Conservation (phyloP, 2,797 vertebrate genomes). For the Arnoldichthys spilopterus region DNA sequence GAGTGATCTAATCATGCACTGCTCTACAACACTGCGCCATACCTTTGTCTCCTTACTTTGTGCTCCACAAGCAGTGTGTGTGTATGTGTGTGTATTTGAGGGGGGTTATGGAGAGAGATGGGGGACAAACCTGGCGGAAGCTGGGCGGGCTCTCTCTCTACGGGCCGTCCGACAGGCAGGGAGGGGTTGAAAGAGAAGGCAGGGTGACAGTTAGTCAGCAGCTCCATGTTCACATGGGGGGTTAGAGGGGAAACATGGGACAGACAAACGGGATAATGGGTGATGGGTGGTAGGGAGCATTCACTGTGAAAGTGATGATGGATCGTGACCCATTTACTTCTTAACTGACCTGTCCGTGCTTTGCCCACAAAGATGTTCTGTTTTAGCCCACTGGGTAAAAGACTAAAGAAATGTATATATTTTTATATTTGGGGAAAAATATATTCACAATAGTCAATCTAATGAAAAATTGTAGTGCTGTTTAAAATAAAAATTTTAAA, state of each 20-base stretch:
- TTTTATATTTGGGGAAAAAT: too few relatives aligned
- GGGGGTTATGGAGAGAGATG: constrained; percentile 75
- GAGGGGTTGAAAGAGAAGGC: constrained; percentile 74
- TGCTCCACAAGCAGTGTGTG: constrained; percentile 48
- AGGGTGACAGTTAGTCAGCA: constrained; percentile 71
- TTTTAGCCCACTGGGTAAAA: not conserved
- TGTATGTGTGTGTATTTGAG: constrained; percentile 42
- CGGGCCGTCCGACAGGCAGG: constrained; percentile 79
- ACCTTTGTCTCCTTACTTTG: constrained; percentile 12
- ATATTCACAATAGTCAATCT: too few relatives aligned
- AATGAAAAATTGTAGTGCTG: too few relatives aligned
- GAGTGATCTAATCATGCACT: constrained; percentile 50
- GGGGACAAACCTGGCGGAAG: constrained; percentile 82
- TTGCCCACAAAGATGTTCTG: not conserved
- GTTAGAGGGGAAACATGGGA: constrained; percentile 67
- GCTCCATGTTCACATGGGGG: constrained; percentile 65
- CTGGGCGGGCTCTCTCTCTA: constrained; percentile 80
- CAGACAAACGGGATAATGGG: constrained; percentile 67
- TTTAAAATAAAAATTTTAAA: too few relatives aligned
- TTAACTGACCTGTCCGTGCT: not conserved
- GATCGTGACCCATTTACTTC: constrained; percentile 21
- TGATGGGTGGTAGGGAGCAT: constrained; percentile 18
- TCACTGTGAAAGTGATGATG: constrained; percentile 49
- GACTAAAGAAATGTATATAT: too few relatives aligned
- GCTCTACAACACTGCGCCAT: constrained; percentile 34